Evolutionary conservation across 1,140 invertebrate genomes (phyloP).

Genomic region (Conopomorpha cramerella): DNA sequence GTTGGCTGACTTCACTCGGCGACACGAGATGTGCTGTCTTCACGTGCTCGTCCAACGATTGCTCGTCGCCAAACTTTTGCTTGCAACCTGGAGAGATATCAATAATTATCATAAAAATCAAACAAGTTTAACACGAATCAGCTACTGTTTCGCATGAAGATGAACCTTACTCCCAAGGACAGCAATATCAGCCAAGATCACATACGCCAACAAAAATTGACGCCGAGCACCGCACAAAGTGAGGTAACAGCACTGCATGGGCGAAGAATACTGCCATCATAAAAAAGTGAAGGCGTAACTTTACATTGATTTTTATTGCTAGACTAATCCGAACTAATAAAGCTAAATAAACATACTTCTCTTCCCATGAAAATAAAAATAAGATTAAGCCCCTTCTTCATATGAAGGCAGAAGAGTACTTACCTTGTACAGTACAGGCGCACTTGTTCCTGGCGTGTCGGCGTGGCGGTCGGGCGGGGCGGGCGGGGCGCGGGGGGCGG

Average conservation of each 20-base stretch:
- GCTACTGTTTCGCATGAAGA: neutral
- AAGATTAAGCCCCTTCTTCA: neutral
- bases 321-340: too few relatives aligned
- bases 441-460: conserved; percentile 2
- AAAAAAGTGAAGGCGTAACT: neutral
- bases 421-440: too few relatives aligned
- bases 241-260: too few relatives aligned
- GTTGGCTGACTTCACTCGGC: neutral
- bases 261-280: too few relatives aligned
- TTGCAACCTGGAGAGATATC: too few relatives aligned
- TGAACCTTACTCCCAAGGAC: neutral
- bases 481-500: conserved; percentile 47
- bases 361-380: neutral
- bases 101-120: too few relatives aligned
- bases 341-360: too few relatives aligned
- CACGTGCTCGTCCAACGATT: neutral
- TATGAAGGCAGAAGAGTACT: neutral
- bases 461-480: too few relatives aligned
- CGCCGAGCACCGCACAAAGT: too few relatives aligned
- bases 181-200: too few relatives aligned
- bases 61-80: too few relatives aligned
- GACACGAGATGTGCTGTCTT: neutral
- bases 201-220: too few relatives aligned
- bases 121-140: neutral
- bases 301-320: neutral